Percentiles rank a stretch among this genome's conserved stretches.
Conservation (phyloP, 2,888 invertebrate species). For the Oxyteleia sp. region DNA sequence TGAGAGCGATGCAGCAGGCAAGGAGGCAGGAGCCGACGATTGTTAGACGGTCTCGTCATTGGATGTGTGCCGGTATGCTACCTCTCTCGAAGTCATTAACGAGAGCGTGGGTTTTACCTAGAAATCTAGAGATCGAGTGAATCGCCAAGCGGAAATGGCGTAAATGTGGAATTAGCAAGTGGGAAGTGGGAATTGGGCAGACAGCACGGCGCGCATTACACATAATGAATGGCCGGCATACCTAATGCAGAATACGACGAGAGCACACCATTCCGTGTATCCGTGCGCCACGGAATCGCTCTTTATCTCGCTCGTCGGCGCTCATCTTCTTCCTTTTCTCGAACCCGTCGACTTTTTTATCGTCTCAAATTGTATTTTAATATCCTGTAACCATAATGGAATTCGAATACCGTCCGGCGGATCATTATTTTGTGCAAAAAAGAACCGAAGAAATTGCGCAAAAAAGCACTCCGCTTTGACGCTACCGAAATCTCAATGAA, state of each 20-base stretch:
- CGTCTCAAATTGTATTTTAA: slow-evolving; percentile 68
- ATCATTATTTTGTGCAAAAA: slow-evolving; percentile 56
- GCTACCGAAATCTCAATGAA: slow-evolving; percentile 59
- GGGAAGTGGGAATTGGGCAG: slow-evolving; percentile 84
- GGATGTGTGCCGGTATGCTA: slow-evolving; percentile 66
- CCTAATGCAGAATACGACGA: slow-evolving; percentile 72
- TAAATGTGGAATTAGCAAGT: slow-evolving; percentile 82
- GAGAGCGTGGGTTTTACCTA: slow-evolving; percentile 82
- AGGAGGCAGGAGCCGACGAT: slow-evolving; percentile 15
- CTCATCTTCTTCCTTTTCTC: slow-evolving; percentile 37
- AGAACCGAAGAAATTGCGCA: slow-evolving; percentile 42
- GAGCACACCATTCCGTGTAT: slow-evolving; percentile 46
- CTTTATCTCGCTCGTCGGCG: slow-evolving; percentile 57
- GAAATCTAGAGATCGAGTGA: slow-evolving; percentile 81
- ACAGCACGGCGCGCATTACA: slow-evolving; percentile 83
- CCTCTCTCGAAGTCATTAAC: slow-evolving; percentile 72
- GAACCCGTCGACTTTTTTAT: slow-evolving; percentile 50
- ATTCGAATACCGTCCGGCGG: slow-evolving; percentile 51
- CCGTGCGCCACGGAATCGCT: slow-evolving; percentile 50
- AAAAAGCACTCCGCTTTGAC: slow-evolving; percentile 58
- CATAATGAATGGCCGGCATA: slow-evolving; percentile 77
- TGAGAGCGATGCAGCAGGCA: slow-evolving; percentile 15
- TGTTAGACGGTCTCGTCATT: slow-evolving; percentile 66
- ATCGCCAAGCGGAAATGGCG: slow-evolving; percentile 84
- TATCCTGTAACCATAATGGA: slow-evolving; percentile 65